Percentiles rank a stretch among this genome's conserved stretches.
Evolutionary conservation across 2,113 vertebrate species (phyloP).

Genomic region (Brienomyrus brachyistius): DNA sequence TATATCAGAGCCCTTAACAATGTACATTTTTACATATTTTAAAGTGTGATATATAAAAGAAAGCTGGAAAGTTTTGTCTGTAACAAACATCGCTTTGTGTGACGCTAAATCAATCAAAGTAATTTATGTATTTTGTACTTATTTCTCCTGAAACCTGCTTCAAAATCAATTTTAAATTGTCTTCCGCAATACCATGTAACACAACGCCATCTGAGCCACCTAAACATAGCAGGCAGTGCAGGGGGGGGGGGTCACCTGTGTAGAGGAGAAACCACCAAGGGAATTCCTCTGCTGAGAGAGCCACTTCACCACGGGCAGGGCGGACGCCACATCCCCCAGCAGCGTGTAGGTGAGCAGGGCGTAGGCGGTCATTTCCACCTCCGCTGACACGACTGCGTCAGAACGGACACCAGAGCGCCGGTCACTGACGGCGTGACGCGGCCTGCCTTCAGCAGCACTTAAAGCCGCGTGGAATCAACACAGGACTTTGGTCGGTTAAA

Average conservation of each 20-base stretch:
- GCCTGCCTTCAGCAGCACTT: neutral
- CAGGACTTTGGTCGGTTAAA: neutral
- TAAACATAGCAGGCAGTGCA: neutral
- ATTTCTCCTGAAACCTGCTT: neutral
- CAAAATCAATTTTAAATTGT: neutral
- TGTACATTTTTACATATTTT: neutral
- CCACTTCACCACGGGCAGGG: constrained; percentile 86
- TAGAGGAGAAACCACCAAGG: constrained; percentile 85
- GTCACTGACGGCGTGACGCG: neutral
- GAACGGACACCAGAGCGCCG: neutral
- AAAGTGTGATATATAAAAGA: neutral
- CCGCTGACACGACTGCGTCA: constrained; percentile 77
- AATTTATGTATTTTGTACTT: neutral
- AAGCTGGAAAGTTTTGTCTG: neutral
- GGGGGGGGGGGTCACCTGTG: constrained; percentile 62
- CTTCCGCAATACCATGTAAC: neutral
- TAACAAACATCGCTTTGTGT: neutral
- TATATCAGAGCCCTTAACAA: neutral
- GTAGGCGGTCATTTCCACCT: constrained; percentile 90
- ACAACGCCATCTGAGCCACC: neutral
- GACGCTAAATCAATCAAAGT: neutral
- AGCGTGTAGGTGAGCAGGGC: constrained; percentile 80
- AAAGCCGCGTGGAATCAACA: neutral
- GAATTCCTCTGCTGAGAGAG: constrained; percentile 85
- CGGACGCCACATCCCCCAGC: constrained; percentile 76